These are phyloP conservation scores for Percopsis transmontana DNA, from an alignment of 2,113 vertebrate genomes.

Conservation along the genomic window DNA sequence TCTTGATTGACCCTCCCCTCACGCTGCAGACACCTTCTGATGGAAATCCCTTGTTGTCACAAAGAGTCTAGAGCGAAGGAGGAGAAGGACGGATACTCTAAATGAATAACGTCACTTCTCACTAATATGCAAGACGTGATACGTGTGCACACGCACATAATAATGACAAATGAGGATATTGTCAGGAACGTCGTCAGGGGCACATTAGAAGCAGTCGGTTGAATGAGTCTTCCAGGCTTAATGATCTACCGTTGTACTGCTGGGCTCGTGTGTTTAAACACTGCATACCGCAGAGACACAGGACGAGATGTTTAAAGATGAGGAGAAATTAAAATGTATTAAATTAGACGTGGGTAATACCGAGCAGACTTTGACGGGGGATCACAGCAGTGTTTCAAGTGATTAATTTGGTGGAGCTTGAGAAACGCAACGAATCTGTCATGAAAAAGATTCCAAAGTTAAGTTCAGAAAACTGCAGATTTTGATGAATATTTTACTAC, in stretches of 20 bases:
- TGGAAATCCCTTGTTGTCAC: slow-evolving; percentile 28
- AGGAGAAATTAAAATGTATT: slow-evolving; percentile 37
- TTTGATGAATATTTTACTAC: neutral
- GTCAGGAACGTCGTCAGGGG: slow-evolving; percentile 28
- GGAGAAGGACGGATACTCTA: neutral
- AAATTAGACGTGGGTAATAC: slow-evolving; percentile 23
- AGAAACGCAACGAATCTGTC: neutral
- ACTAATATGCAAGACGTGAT: slow-evolving; percentile 45
- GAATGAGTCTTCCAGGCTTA: slow-evolving; percentile 33
- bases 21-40: slow-evolving; percentile 30
- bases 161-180: slow-evolving; percentile 54
- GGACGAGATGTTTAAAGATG: slow-evolving; percentile 30
- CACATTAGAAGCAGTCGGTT: slow-evolving; percentile 33
- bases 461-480: neutral
- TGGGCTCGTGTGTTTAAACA: slow-evolving; percentile 38
- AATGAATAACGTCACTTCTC: neutral
- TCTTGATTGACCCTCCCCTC: slow-evolving; percentile 46
- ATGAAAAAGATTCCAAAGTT: neutral
- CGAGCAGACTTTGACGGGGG: slow-evolving; percentile 12
- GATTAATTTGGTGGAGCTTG: slow-evolving; percentile 35
- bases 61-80: neutral
- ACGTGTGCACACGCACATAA: slow-evolving; percentile 36
- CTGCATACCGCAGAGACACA: slow-evolving; percentile 14
- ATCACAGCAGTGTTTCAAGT: slow-evolving; percentile 27
- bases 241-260: slow-evolving; percentile 26